Evolutionary conservation across 1,140 invertebrate genomes (phyloP).

Genomic region (Reticulitermes speratus): DNA sequence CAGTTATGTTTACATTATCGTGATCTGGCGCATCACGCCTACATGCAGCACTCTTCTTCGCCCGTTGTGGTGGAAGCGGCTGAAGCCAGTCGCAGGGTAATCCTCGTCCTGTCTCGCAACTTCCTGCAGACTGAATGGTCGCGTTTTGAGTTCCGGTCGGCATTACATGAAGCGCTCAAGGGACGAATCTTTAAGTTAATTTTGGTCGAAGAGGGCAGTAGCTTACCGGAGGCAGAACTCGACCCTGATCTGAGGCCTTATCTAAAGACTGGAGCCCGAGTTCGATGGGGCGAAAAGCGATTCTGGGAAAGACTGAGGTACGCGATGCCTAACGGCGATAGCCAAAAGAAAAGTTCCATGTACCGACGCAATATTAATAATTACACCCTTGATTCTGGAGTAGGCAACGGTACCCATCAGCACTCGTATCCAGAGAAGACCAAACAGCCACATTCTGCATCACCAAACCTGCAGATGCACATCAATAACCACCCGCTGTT

Average conservation of each 20-base stretch:
- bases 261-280: constrained; percentile 75
- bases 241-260: constrained; percentile 87
- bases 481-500: constrained; percentile 49
- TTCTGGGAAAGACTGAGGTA: constrained; percentile 91
- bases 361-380: constrained; percentile 76
- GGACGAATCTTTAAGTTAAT: constrained; percentile 81
- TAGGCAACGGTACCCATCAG: constrained; percentile 50
- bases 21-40: constrained; percentile 71
- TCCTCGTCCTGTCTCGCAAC: constrained; percentile 78
- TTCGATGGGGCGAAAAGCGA: constrained; percentile 85
- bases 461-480: constrained; percentile 36
- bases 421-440: constrained; percentile 47
- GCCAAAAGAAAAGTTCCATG: constrained; percentile 56
- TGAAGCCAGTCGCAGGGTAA: constrained; percentile 76
- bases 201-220: constrained; percentile 79
- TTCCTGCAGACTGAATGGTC: constrained; percentile 87
- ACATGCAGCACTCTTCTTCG: constrained; percentile 66
- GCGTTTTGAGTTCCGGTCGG: constrained; percentile 77
- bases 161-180: constrained; percentile 81
- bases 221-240: constrained; percentile 73
- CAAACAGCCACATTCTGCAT: constrained; percentile 37
- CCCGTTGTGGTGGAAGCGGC: constrained; percentile 82
- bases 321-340: constrained; percentile 75
- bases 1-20: constrained; percentile 85
- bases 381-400: constrained; percentile 67